Percentiles rank a stretch among this genome's conserved stretches.
These are phyloP conservation scores for Echinometra lucunter DNA, from an alignment of 53 echinoderm and acorn worm species.

Conservation along the genomic window DNA sequence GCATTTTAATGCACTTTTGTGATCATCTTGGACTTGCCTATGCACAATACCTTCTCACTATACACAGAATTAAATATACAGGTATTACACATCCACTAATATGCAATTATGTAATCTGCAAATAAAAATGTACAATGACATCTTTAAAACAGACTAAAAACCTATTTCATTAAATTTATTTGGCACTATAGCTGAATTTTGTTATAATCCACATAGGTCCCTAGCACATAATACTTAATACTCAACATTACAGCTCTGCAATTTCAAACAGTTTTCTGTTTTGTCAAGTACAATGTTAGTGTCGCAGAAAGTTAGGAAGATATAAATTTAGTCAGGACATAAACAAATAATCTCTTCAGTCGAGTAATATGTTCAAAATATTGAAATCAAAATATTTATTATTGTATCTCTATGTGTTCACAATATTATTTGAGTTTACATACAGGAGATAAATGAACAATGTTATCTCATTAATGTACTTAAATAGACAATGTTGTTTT, in stretches of 20 bases:
- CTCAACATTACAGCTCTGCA: neutral
- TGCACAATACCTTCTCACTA: constrained; percentile 16
- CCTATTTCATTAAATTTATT: constrained; percentile 30
- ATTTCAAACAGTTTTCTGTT: neutral
- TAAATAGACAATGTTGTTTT: no score
- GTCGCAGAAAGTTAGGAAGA: no score
- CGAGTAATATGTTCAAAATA: no score
- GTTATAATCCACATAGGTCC: neutral
- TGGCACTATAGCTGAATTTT: constrained; percentile 9
- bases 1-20: no score
- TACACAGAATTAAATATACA: constrained; percentile 19
- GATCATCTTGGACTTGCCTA: neutral
- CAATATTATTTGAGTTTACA: no score
- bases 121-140: constrained; percentile 30
- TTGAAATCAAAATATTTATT: no score
- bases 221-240: neutral
- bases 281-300: neutral
- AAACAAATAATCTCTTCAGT: no score
- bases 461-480: no score
- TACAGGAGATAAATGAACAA: no score
- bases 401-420: no score
- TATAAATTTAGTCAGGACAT: no score
- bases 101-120: neutral
- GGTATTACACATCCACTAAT: constrained; percentile 23
- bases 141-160: constrained; percentile 27